Evolutionary conservation across 2,888 invertebrate species (phyloP).

Genomic region (Lasioglossum morio): DNA sequence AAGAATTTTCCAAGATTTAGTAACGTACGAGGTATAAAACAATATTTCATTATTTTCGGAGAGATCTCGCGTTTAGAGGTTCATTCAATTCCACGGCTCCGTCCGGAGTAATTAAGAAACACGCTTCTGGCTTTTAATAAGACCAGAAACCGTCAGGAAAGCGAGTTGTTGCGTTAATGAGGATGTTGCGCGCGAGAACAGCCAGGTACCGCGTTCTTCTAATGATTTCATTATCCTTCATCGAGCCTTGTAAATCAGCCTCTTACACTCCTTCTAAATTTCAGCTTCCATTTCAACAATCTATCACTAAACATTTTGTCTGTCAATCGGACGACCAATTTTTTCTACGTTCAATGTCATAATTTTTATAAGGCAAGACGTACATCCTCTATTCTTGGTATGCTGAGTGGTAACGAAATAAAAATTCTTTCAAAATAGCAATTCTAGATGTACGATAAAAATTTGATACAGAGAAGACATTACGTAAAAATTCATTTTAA

Average conservation of each 20-base stretch:
- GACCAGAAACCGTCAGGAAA: constrained; percentile 2
- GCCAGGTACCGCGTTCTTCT: constrained; percentile 31
- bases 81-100: not conserved
- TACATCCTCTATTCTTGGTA: no score
- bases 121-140: not conserved
- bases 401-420: no score
- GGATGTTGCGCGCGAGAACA: constrained; percentile 26
- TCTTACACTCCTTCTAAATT: constrained; percentile 22
- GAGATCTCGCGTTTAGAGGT: not conserved
- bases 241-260: constrained; percentile 44
- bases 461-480: not conserved
- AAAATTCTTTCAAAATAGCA: no score
- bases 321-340: not conserved
- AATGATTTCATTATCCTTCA: constrained; percentile 48
- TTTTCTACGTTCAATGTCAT: no score
- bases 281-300: constrained; percentile 51
- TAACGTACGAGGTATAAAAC: not conserved
- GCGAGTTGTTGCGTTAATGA: constrained; percentile 50
- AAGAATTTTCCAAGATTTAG: not conserved
- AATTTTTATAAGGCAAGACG: no score
- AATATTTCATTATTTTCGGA: not conserved
- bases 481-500: not conserved
- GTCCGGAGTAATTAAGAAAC: constrained; percentile 8
- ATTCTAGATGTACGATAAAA: constrained; percentile 19
- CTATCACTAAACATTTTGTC: not conserved